A percentile compares a stretch with the other conserved stretches of the same genome.
phyloP scores from a whole-genome alignment of 2,888 invertebrate genomes.

The Apamea epomidion region DNA sequence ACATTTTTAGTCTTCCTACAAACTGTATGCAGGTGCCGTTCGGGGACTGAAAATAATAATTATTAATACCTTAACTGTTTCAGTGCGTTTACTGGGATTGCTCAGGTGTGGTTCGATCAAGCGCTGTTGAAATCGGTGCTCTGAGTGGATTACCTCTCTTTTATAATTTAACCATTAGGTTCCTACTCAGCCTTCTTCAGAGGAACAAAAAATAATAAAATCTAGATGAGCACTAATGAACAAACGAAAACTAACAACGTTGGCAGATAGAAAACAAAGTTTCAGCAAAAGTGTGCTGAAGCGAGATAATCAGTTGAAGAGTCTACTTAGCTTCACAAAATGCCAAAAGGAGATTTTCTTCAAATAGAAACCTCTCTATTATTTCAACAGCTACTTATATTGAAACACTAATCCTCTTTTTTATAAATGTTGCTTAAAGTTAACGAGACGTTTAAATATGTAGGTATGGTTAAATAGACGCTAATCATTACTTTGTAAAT shows the following conservation, averaged over 20 bases:
- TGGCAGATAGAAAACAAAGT: not conserved
- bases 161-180: not conserved
- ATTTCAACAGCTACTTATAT: not conserved
- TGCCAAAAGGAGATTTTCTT: not conserved
- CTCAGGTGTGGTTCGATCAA: no score
- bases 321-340: not conserved
- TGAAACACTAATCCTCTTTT: not conserved
- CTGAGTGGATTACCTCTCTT: no score
- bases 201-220: not conserved
- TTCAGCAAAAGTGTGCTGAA: conserved; percentile 6
- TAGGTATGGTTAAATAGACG: not conserved
- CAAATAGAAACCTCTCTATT: not conserved
- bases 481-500: not conserved
- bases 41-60: no score
- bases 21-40: no score
- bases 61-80: no score
- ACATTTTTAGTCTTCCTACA: not conserved
- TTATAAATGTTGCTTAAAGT: not conserved
- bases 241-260: conserved; percentile 9
- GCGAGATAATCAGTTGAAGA: not conserved
- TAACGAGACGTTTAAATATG: not conserved
- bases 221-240: conserved; percentile 4
- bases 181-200: not conserved
- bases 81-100: no score
- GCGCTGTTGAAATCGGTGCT: no score